Evolutionary conservation across 2,888 invertebrate genomes (phyloP), one percentile per base, ranked within the genome.

Genomic region (Helicoverpa assulta): DNA sequence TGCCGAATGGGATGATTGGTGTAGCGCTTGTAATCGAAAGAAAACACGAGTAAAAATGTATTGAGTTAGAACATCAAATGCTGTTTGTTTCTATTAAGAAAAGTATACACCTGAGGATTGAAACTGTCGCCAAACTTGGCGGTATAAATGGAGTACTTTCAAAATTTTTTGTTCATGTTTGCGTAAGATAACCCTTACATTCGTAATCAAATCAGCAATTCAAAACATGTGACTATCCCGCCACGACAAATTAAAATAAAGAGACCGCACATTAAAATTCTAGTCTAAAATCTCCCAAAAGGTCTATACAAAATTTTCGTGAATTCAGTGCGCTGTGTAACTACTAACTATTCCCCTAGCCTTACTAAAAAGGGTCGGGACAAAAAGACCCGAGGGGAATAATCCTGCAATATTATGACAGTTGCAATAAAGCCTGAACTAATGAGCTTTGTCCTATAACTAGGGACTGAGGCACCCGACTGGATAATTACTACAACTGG

Each of bases 381-480:
- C 51, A 67, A 73, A 54, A 21, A 62, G 5, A 53, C 67, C 56
- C 37, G 0, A 26, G 26, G 51, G 55, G 55, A 33, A 21, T 47
- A 54, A 64, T 67, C 51, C 18, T 29, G 58, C 55, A 10, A 33
- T 56, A 74, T 61, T 73, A 79, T 67, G 47, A 78, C 54, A 58
- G 47, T 40, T 55, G 50, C 53, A 56, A 65, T 65, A 62, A 59
- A 68, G 52, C 26, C 51, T 57, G 26, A 47, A 54, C 18, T 67
- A 76, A 72, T 64, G 60, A 57, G 68, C 37, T 73, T 60, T 61
- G 47, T 55, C 19, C 18, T 26, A 53, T 59, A 66, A 55, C 29
- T 26, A 26, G 26, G 26, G 40, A 21, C 26, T 3, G 33, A 62
- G 8, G 33, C 19, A 73, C 1, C 51, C 47, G 19, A 64, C 74